Conservation (phyloP, 2,888 invertebrate species). For the Drosophila atripex region DNA sequence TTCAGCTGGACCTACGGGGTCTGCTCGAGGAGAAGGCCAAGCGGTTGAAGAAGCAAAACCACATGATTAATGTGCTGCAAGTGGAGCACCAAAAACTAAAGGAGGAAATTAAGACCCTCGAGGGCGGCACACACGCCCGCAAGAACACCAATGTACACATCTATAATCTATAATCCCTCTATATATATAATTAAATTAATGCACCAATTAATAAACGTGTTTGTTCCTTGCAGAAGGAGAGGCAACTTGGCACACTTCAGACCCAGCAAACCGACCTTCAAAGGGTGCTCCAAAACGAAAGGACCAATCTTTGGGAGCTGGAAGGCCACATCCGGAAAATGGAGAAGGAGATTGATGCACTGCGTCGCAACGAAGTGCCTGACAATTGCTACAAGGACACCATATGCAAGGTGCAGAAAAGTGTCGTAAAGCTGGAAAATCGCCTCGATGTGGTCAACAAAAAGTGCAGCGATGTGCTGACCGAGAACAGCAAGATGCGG, state of each 20-base stretch:
- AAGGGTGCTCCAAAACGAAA: conserved; percentile 75
- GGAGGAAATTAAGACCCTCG: conserved; percentile 77
- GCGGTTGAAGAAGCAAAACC: conserved; percentile 81
- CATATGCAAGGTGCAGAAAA: conserved; percentile 83
- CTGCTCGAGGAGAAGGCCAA: conserved; percentile 81
- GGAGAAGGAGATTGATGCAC: conserved; percentile 81
- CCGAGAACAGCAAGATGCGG: conserved; percentile 89
- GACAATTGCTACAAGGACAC: conserved; percentile 84
- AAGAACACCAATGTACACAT: conserved; percentile 74
- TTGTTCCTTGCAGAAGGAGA: conserved; percentile 68
- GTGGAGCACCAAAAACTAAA: conserved; percentile 80
- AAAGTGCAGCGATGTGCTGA: conserved; percentile 90
- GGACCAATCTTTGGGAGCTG: conserved; percentile 83
- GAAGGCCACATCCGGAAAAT: conserved; percentile 85
- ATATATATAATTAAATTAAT: too few relatives aligned
- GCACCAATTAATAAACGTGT: too few relatives aligned
- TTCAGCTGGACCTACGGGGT: conserved; percentile 78
- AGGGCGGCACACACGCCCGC: conserved; percentile 81
- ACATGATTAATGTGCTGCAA: conserved; percentile 81
- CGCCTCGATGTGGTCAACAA: conserved; percentile 90
- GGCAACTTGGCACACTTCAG: conserved; percentile 69
- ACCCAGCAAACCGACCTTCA: conserved; percentile 72
- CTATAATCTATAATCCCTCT: too few relatives aligned
- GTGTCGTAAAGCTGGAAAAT: conserved; percentile 89
- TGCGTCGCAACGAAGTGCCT: conserved; percentile 84